Evolutionary conservation across 2,113 vertebrate genomes (phyloP).

Genomic region (Sapayoa aenigma): DNA sequence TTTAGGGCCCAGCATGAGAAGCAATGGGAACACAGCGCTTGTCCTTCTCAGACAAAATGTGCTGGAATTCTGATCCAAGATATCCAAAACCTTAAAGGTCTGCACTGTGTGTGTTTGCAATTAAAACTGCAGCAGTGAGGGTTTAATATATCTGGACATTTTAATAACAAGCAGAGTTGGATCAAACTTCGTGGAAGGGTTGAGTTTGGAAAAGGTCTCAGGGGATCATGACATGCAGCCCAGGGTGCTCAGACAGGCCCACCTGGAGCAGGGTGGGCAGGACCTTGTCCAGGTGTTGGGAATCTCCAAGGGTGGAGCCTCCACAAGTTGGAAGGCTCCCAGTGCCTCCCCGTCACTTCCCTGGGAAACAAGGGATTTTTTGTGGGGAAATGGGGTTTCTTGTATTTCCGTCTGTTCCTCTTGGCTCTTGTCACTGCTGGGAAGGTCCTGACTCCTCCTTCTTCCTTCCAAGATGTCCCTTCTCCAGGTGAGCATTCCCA

Average conservation of each 20-base stretch:
- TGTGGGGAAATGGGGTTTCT: background rate
- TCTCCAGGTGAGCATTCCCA: background rate
- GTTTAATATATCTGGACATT: background rate
- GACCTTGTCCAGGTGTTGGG: background rate
- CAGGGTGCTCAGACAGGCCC: background rate
- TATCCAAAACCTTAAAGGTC: background rate
- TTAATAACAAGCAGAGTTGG: background rate
- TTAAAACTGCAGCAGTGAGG: background rate
- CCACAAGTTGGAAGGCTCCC: background rate
- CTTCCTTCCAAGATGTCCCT: background rate
- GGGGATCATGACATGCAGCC: background rate
- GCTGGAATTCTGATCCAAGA: background rate
- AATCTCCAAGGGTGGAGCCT: background rate
- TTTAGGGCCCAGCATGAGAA: background rate
- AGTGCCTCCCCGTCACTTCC: too few relatives aligned
- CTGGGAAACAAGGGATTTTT: background rate
- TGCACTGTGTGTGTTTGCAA: background rate
- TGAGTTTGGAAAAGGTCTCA: background rate
- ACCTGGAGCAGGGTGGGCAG: background rate
- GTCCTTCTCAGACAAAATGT: background rate
- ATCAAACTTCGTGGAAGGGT: background rate
- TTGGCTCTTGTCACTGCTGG: background rate
- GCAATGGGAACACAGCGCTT: accelerated
- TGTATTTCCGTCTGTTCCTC: background rate
- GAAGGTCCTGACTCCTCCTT: background rate